phyloP scores from a whole-genome alignment of 1,140 invertebrate genomes.

The Euwallacea fornicatus region DNA sequence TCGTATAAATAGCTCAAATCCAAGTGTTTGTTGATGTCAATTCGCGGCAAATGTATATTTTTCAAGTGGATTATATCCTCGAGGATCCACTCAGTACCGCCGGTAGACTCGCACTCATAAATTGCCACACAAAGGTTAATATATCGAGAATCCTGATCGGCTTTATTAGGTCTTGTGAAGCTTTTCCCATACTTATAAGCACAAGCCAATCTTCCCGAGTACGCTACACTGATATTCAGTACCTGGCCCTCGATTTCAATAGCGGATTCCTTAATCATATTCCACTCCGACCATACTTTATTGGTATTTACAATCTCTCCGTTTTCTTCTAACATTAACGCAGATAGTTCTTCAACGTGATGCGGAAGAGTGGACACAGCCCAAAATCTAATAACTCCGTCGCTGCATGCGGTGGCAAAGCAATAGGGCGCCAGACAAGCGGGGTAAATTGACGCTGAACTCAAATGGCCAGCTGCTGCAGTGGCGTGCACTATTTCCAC shows the following conservation, averaged over 20 bases:
- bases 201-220: conserved; percentile 94
- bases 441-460: conserved; percentile 97
- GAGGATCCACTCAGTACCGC: conserved; percentile 97
- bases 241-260: conserved; percentile 80
- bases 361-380: conserved; percentile 44
- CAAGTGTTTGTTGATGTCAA: conserved; percentile 75
- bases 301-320: conserved; percentile 60
- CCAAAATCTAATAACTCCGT: conserved; percentile 71
- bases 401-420: conserved; percentile 90
- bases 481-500: conserved; percentile 91
- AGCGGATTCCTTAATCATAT: conserved; percentile 66
- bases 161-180: conserved; percentile 76
- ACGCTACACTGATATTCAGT: conserved; percentile 93
- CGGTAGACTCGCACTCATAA: conserved; percentile 98
- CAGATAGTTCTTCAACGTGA: conserved; percentile 40
- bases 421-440: conserved; percentile 97
- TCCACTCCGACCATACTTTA: conserved; percentile 51
- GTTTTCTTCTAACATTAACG: conserved; percentile 51
- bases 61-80: conserved; percentile 94
- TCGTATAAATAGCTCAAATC: conserved; percentile 84
- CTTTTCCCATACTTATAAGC: conserved; percentile 92
- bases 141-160: conserved; percentile 79
- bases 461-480: conserved; percentile 93
- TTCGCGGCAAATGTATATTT: conserved; percentile 82
- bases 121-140: conserved; percentile 96